A percentile compares a stretch with the other conserved stretches of the same genome.
These are phyloP conservation scores for Eurystomus gularis DNA, from an alignment of 2,113 vertebrate genomes.

Conservation along the genomic window DNA sequence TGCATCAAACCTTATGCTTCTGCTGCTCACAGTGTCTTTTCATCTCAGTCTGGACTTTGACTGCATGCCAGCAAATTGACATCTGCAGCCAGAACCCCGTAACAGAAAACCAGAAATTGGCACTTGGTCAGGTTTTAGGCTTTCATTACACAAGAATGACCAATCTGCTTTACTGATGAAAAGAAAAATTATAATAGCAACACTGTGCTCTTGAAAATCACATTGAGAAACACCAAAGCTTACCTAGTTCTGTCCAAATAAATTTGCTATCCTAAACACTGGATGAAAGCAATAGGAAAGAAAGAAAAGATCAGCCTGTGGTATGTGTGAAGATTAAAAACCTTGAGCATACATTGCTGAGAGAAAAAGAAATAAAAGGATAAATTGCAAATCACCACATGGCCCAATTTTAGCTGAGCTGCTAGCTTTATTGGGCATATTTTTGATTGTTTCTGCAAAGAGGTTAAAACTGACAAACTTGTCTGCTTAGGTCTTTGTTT, in stretches of 20 bases:
- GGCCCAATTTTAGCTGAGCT: not conserved
- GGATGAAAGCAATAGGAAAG: not conserved
- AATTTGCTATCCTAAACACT: not conserved
- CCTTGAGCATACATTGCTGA: not conserved
- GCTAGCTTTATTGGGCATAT: not conserved
- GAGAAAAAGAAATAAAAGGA: not conserved
- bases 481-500: not conserved
- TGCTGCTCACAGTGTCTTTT: not conserved
- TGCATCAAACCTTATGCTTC: not conserved
- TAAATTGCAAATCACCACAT: not conserved
- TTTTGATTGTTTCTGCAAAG: not conserved
- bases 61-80: not conserved
- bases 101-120: not conserved
- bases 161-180: not conserved
- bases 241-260: not conserved
- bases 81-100: not conserved
- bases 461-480: not conserved
- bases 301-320: not conserved
- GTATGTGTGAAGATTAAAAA: not conserved
- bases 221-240: not conserved
- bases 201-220: not conserved
- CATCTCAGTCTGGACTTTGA: not conserved
- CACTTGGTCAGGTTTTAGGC: not conserved
- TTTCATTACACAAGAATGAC: not conserved
- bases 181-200: not conserved